Conservation (phyloP, 2,113 vertebrate genomes). For the Acanthochromis polyacanthus region DNA sequence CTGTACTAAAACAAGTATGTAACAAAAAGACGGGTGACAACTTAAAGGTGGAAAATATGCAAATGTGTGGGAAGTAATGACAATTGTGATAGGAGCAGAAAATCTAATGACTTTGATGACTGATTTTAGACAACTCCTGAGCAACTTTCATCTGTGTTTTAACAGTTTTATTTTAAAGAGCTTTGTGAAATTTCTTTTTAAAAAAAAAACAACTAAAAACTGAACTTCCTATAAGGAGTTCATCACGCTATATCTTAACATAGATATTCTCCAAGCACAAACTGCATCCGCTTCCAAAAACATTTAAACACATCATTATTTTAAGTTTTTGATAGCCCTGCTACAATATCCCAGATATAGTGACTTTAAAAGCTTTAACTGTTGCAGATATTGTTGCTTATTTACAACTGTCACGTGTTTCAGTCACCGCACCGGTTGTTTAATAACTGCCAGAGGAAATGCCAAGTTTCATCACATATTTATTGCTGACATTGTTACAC, state of each 20-base stretch:
- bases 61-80: background rate
- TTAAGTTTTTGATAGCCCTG: no score
- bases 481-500: slow-evolving; percentile 22
- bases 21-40: background rate
- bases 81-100: background rate
- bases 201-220: no score
- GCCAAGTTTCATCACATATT: slow-evolving; percentile 14
- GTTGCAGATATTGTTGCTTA: no score
- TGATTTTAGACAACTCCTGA: background rate
- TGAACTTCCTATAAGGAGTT: background rate
- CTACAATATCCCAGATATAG: background rate
- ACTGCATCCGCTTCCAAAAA: no score
- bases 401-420: background rate
- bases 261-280: no score
- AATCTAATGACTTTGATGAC: background rate
- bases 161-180: background rate
- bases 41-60: background rate
- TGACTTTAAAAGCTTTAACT: no score
- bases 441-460: slow-evolving; percentile 3
- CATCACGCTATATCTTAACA: no score
- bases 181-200: background rate
- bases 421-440: slow-evolving; percentile 7
- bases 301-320: no score
- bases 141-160: background rate
- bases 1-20: slow-evolving; percentile 16